These are phyloP conservation scores for Ptychadena robeensis DNA, from an alignment of 2,797 vertebrate species.

Conservation along the genomic window DNA sequence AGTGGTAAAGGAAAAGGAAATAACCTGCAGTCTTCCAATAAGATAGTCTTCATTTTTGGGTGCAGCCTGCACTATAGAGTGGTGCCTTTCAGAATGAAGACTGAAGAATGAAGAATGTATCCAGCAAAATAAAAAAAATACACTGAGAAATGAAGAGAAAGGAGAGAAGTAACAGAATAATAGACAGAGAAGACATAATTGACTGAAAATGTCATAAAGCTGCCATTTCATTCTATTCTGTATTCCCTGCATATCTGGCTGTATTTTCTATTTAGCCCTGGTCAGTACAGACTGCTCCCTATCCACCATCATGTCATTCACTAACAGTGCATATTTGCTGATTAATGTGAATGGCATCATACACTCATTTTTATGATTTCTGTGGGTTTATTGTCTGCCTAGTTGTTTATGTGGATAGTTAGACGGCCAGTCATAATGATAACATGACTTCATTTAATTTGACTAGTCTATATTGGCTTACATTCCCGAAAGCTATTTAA, in stretches of 20 bases:
- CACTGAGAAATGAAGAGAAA: not conserved
- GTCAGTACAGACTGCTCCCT: not conserved
- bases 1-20: too few relatives aligned
- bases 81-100: too few relatives aligned
- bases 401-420: conserved; percentile 7
- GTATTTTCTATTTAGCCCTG: too few relatives aligned
- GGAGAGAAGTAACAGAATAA: not conserved
- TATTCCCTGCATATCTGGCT: too few relatives aligned
- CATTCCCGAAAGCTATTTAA: conserved; percentile 7
- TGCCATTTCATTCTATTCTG: too few relatives aligned
- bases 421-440: conserved; percentile 9
- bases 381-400: not conserved
- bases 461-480: not conserved
- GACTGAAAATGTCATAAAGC: not conserved
- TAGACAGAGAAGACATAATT: not conserved
- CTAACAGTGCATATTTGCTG: not conserved
- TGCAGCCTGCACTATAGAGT: too few relatives aligned
- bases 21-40: too few relatives aligned
- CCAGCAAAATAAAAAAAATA: not conserved
- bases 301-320: not conserved
- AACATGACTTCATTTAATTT: conserved; percentile 23
- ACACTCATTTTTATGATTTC: conserved; percentile 2
- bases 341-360: not conserved
- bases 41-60: too few relatives aligned
- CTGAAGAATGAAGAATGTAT: too few relatives aligned